These are phyloP conservation scores for Linyphia triangularis DNA, from an alignment of 2,888 invertebrate genomes.

Conservation along the genomic window DNA sequence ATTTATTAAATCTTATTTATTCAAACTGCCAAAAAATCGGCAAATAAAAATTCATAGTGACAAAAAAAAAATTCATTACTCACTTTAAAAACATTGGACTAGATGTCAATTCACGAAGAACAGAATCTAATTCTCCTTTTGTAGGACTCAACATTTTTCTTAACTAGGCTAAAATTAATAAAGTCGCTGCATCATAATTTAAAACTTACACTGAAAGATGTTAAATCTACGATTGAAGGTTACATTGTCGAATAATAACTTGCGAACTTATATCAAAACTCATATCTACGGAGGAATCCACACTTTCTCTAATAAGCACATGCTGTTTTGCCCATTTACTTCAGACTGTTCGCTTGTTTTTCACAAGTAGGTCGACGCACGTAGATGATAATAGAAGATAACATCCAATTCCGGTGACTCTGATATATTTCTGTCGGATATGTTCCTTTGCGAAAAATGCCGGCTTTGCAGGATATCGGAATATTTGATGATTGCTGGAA, in stretches of 20 bases:
- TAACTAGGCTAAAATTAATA: not conserved
- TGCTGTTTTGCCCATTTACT: constrained; percentile 1
- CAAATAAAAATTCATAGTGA: no score
- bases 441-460: no score
- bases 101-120: constrained; percentile 19
- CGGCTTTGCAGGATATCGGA: no score
- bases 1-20: no score
- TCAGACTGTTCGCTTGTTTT: constrained; percentile 4
- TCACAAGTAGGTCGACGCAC: constrained; percentile 33
- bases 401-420: not conserved
- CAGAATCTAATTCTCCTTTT: constrained; percentile 35
- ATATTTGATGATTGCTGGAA: no score
- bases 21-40: no score
- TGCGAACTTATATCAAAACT: not conserved
- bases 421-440: no score
- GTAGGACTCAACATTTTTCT: constrained; percentile 43
- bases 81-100: constrained; percentile 44
- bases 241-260: not conserved
- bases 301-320: constrained; percentile 23
- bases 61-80: constrained; percentile 4
- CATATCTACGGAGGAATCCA: constrained; percentile 37
- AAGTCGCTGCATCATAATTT: not conserved
- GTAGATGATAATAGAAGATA: constrained; percentile 42
- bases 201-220: not conserved
- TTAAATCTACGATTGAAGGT: not conserved